Percentiles rank a stretch among this genome's conserved stretches.
Conservation (phyloP, 2,888 invertebrate species). For the Drosophila atroscutellata region DNA sequence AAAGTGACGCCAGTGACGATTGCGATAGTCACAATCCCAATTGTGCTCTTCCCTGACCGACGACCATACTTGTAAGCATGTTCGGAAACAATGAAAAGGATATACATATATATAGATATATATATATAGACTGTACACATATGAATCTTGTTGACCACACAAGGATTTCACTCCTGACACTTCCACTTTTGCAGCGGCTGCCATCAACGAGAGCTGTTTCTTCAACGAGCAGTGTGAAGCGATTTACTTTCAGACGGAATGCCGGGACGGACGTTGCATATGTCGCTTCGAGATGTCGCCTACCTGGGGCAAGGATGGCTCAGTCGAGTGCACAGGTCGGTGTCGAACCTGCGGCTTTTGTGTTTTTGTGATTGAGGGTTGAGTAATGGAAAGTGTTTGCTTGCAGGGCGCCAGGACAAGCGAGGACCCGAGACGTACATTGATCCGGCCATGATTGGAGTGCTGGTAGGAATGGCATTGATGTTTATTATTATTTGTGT, state of each 20-base stretch:
- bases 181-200: conserved; percentile 87
- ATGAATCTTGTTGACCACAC: conserved; percentile 37
- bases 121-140: conserved; percentile 8
- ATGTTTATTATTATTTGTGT: conserved; percentile 98
- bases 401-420: conserved; percentile 86
- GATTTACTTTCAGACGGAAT: conserved; percentile 90
- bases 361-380: conserved; percentile 2
- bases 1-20: conserved; percentile 40
- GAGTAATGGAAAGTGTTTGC: conserved; percentile 34
- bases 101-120: neutral
- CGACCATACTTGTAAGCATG: conserved; percentile 41
- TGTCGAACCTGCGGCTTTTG: conserved; percentile 8
- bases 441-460: conserved; percentile 96
- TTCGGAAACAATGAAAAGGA: conserved; percentile 28
- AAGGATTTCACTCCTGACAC: conserved; percentile 15
- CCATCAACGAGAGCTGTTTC: conserved; percentile 92
- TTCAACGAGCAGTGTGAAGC: conserved; percentile 94
- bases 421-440: conserved; percentile 89
- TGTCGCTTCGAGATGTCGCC: conserved; percentile 93
- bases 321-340: conserved; percentile 90
- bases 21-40: conserved; percentile 19
- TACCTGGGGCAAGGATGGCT: conserved; percentile 89
- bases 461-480: conserved; percentile 94
- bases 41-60: neutral
- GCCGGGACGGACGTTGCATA: conserved; percentile 91